phyloP scores from a whole-genome alignment of 2,797 vertebrate genomes.

The Melanotaenia boesemani region DNA sequence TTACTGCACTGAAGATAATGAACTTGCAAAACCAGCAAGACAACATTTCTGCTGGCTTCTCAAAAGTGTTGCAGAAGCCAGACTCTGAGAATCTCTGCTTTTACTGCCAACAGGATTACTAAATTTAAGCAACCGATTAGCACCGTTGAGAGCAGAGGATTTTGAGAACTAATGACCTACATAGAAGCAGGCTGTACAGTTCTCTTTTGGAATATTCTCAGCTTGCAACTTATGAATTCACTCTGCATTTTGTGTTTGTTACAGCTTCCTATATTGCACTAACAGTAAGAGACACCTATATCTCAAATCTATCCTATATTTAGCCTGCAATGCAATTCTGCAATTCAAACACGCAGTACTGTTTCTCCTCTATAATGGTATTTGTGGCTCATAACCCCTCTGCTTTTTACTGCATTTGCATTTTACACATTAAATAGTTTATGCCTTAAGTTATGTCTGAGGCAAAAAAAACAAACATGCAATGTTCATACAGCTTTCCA shows the following conservation, averaged over 20 bases:
- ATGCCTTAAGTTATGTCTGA: not conserved
- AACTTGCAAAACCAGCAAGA: slow-evolving; percentile 11
- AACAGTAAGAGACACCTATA: not conserved
- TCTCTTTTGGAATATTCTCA: slow-evolving; percentile 25
- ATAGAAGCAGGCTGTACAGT: slow-evolving; percentile 38
- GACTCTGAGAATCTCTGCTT: slow-evolving; percentile 56
- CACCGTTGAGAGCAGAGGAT: slow-evolving; percentile 51
- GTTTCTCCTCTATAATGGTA: slow-evolving; percentile 5
- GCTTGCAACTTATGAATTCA: slow-evolving; percentile 17
- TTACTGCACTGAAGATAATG: slow-evolving; percentile 25
- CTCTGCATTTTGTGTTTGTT: slow-evolving; percentile 6
- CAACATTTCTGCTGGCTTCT: slow-evolving; percentile 49
- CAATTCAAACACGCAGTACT: not conserved
- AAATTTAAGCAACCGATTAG: slow-evolving; percentile 73
- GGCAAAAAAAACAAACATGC: not conserved
- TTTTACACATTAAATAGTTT: slow-evolving; percentile 12
- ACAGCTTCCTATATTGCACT: not conserved
- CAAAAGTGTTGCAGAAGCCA: slow-evolving; percentile 53
- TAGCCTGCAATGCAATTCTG: not conserved
- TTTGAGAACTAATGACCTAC: slow-evolving; percentile 70
- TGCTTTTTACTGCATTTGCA: slow-evolving; percentile 23
- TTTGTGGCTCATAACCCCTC: not conserved
- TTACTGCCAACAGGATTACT: slow-evolving; percentile 67
- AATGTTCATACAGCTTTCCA: not conserved
- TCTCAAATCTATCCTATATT: not conserved